Base-by-base conservation (phyloP, 2,888 invertebrate species). In the Cetonia aurata region DNA sequence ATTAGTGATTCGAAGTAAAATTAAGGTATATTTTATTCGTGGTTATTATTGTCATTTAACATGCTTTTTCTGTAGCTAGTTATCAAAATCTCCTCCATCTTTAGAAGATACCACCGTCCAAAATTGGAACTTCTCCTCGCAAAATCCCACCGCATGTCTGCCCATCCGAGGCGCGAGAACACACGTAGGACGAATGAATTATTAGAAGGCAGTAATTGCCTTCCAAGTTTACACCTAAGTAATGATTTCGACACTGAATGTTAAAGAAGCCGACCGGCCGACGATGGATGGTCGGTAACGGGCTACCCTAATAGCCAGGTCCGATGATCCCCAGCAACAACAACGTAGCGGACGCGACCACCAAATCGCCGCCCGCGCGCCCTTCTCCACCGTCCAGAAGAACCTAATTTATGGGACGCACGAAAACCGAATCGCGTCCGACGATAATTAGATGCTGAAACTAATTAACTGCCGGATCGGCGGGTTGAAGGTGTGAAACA, bases 361-460 rank as follows among this genome's bases (percentile, higher is more conserved):
- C 42, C 57, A 57, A 37, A 41, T 53, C 44, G 56, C 56, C 55
- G 44, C 57, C 44, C 75, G 77, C 33, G 33, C 33, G n/a, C 33
- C 33, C 4, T 6, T 6, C 33, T 6, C 33, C 6, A 6, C 33
- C 33, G 6, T 33, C 33, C 4, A 6, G 33, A 33, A 6, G 76
- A 75, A 74, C 65, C 79, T 85, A 84, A 84, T 84, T 85, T 85
- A 85, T 85, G 84, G 82, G 81, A 81, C 81, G 79, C 82, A 82
- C 83, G 83, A 84, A 84, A 84, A 84, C 41, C 42, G 57, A 41
- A 57, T 41, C 57, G 57, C 57, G 41, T 80, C 81, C 79, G 77
- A 80, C 80, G 85, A 85, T 86, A 86, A 85, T 86, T 86, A 85
- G 85, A 85, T 84, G 86, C 82, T 85, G 85, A 85, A 85, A 85